Evolutionary conservation across 2,113 vertebrate genomes (phyloP), one percentile per base, ranked within the genome.

Genomic region (Albula glossodonta): DNA sequence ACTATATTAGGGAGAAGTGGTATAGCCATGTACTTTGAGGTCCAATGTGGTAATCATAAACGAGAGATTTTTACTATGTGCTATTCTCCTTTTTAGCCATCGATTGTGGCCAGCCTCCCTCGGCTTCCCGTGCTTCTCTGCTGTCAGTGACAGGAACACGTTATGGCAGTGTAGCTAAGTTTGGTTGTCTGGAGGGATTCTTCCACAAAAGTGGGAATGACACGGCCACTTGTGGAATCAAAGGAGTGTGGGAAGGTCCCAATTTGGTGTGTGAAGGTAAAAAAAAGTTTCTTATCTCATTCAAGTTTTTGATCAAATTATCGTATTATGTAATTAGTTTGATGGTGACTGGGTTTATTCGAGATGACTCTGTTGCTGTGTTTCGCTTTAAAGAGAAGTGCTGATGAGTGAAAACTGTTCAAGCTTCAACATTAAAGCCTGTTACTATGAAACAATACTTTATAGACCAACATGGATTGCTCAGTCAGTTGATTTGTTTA

Each of bases 261-360:
- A 85, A 84, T 77, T 74, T 95, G 80, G 85, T 91, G 85, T 96
- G 96, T 91, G 91, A 95, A 94, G 95, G 96, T 96, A 94, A 93
- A 52, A 19, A 19, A 3, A 15, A 22, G 31, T 51, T 51, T 0
- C 1, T 80, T 22, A n/a, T 48, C 19, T 63, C 50, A 15, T 31
- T 52, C 12, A 25, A 53, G 50, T 83, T 1, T 50, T 66, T 53
- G 3, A n/a, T n/a, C n/a, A n/a, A n/a, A n/a, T n/a, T n/a, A n/a
- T n/a, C n/a, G n/a, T n/a, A n/a, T n/a, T n/a, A n/a, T 19, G 2
- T 22, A 31, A 17, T 79, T 79, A 15, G 78, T 60, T 48, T 48
- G 7, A 57, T n/a, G 0, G 31, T 41, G 31, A 41, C 31, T 1
- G 0, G 31, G 31, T 41, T 41, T 0, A 41, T 41, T 41, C 31